Evolutionary conservation across 2,888 invertebrate species (phyloP).

Genomic region (Halictus ligatus): DNA sequence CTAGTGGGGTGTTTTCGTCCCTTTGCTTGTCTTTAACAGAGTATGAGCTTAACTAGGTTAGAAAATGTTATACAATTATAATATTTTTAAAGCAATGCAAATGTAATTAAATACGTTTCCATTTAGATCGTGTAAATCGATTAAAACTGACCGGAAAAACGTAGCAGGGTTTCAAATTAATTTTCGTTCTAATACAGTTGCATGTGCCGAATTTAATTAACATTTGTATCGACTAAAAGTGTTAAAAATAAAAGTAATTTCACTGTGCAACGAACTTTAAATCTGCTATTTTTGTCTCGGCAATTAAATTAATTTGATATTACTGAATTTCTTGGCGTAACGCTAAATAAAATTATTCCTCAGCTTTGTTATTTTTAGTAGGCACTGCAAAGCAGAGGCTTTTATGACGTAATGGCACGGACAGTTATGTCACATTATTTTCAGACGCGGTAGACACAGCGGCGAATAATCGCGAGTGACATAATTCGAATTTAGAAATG

Average conservation of each 20-base stretch:
- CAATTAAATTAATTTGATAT: not conserved
- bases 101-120: too few species aligned
- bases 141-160: not conserved
- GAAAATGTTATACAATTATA: too few species aligned
- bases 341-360: not conserved
- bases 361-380: not conserved
- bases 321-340: not conserved
- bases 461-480: not conserved
- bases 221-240: not conserved
- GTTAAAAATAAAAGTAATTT: not conserved
- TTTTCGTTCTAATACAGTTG: not conserved
- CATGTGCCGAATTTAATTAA: not conserved
- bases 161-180: too few species aligned
- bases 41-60: too few species aligned
- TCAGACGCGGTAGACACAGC: not conserved
- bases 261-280: not conserved
- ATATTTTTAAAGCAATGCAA: too few species aligned
- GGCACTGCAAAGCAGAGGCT: not conserved
- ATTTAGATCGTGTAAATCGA: too few species aligned
- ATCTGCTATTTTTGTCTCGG: not conserved
- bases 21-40: too few species aligned
- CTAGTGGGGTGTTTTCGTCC: too few species aligned
- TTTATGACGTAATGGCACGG: not conserved
- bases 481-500: not conserved
- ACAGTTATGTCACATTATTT: not conserved